phyloP scores from a whole-genome alignment of 2,797 vertebrate species.

The Lemur catta region DNA sequence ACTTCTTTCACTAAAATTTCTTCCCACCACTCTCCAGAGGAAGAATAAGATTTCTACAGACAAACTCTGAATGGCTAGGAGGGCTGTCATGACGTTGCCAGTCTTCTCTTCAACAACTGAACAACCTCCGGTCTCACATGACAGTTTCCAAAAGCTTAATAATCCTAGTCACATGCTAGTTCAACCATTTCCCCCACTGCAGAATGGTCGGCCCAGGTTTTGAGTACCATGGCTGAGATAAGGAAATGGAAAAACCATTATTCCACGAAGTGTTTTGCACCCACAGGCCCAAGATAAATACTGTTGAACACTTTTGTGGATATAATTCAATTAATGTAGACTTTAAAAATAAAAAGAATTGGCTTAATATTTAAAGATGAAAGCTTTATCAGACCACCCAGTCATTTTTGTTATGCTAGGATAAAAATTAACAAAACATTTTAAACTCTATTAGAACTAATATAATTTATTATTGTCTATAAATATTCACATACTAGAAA shows the following conservation, averaged over 20 bases:
- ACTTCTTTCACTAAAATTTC: not conserved
- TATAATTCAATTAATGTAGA: conserved; percentile 12
- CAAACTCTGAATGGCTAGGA: not conserved
- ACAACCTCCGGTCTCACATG: not conserved
- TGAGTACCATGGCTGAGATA: not conserved
- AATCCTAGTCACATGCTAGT: not conserved
- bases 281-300: not conserved
- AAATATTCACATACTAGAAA: conserved; percentile 39
- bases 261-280: not conserved
- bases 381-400: conserved; percentile 11
- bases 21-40: not conserved
- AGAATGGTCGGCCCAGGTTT: not conserved
- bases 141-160: not conserved
- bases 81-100: not conserved
- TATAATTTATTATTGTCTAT: conserved; percentile 51
- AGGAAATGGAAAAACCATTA: not conserved
- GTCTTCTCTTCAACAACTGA: not conserved
- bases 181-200: not conserved
- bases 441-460: conserved; percentile 34
- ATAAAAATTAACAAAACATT: conserved; percentile 53
- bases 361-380: not conserved
- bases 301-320: not conserved
- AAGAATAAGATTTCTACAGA: not conserved
- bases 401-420: not conserved
- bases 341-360: conserved; percentile 46